Conservation (phyloP, 1,140 invertebrate species). For the Aphelinus atriplicis region DNA sequence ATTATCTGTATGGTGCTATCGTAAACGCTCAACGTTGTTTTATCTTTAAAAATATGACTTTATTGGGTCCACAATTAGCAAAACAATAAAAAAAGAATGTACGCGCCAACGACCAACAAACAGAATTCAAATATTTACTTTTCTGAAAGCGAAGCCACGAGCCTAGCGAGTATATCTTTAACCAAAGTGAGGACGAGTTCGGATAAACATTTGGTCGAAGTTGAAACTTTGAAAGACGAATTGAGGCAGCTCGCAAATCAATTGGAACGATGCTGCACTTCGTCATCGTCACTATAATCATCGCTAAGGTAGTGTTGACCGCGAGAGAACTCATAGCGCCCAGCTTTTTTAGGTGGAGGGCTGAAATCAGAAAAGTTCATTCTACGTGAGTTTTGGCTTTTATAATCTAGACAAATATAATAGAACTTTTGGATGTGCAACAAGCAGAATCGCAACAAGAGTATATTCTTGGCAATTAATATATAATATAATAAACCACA, state of each 20-base stretch:
- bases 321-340: slow-evolving; percentile 62
- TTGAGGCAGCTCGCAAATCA: slow-evolving; percentile 25
- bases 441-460: no score
- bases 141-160: slow-evolving; percentile 6
- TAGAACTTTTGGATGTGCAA: no score
- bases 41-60: not conserved
- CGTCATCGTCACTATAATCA: slow-evolving; percentile 66
- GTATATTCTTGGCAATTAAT: no score
- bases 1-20: not conserved
- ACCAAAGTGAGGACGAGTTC: slow-evolving; percentile 25
- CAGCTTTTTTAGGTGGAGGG: slow-evolving; percentile 66
- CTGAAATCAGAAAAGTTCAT: slow-evolving; percentile 53
- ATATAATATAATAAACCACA: no score
- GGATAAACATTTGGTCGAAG: slow-evolving; percentile 25
- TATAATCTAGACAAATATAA: no score
- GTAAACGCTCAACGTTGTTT: not conserved
- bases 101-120: no score
- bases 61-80: no score
- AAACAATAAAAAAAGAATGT: no score
- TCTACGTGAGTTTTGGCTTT: no score
- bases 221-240: slow-evolving; percentile 29
- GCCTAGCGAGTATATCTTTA: slow-evolving; percentile 12
- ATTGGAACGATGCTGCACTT: slow-evolving; percentile 51
- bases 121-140: not conserved
- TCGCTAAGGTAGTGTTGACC: slow-evolving; percentile 60